A percentile compares a stretch with the other conserved stretches of the same genome.
Evolutionary conservation across 1,140 invertebrate species (phyloP).

Genomic region (Caenorhabditis tropicalis): DNA sequence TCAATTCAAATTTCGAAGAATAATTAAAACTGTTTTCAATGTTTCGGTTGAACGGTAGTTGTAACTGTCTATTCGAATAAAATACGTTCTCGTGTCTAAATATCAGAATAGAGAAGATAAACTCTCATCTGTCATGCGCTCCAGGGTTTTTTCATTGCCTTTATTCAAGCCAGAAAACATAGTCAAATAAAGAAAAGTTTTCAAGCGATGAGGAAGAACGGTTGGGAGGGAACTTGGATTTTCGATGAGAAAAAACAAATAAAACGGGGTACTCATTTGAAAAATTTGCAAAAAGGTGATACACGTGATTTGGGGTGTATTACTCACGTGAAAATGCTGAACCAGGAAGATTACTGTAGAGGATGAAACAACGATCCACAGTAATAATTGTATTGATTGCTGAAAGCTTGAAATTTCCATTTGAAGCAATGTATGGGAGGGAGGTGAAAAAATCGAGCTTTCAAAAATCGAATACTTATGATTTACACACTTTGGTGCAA

Average conservation of each 20-base stretch:
- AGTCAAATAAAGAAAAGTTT: background rate
- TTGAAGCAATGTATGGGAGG: too few species aligned
- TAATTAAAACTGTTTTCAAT: background rate
- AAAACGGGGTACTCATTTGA: too few species aligned
- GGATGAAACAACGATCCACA: background rate
- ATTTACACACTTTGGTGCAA: too few species aligned
- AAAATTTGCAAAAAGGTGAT: background rate
- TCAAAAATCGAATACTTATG: background rate
- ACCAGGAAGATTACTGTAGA: background rate
- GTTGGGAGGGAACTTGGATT: background rate
- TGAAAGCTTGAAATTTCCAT: too few species aligned
- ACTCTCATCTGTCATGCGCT: background rate
- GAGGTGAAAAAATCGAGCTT: too few species aligned
- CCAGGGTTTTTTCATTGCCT: background rate
- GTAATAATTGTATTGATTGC: background rate
- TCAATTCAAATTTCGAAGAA: constrained; percentile 13
- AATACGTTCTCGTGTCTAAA: too few species aligned
- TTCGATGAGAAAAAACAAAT: background rate
- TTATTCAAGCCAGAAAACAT: background rate
- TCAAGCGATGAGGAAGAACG: background rate
- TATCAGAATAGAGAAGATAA: constrained; percentile 15
- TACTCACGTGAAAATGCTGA: constrained; percentile 6
- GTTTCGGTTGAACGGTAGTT: too few species aligned
- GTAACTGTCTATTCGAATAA: too few species aligned
- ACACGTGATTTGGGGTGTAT: background rate